Evolutionary conservation across 2,888 invertebrate genomes (phyloP), one percentile per base, ranked within the genome.

Genomic region (Monochamus alternatus): DNA sequence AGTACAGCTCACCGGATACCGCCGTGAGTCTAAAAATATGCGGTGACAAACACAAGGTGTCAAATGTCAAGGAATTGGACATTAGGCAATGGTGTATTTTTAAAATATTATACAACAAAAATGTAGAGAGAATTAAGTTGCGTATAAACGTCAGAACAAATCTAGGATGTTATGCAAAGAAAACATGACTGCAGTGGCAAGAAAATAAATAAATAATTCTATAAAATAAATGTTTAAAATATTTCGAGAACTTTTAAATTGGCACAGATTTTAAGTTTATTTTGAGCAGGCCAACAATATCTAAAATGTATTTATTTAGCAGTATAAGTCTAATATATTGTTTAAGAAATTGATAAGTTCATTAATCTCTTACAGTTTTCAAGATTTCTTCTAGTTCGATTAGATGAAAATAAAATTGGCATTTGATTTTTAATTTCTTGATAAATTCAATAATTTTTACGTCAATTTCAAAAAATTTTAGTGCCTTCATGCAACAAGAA

Each of bases 31-130:
- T 81, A 82, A 81, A 80, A 81, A 80, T 82, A 82, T 75, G 62
- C 30, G 65, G 75, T 78, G 75, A 80, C 74, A 75, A 77, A 59
- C 67, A 31, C 44, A 47, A 51, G 75, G 80, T 80, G 81, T 83
- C 83, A 83, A 81, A 82, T 83, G 83, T 83, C 83, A 83, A 70
- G 78, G 72, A 73, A 75, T 76, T 74, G 52, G 76, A 72, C 77
- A 79, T 80, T 81, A 80, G 79, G 78, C 80, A 77, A 81, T 68
- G 68, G 63, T 71, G 79, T 82, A 81, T 82, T 81, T 80, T 79
- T 82, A 82, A 81, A 81, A 73, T 78, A 73, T 69, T 60, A 60
- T 67, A 55, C 51, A 67, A 67, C 58, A 55, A 12, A 22, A 10
- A n/a, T 38, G 14, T 9, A 14, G 7, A 44, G 68, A 10, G 7